phyloP scores from a whole-genome alignment of 2,888 invertebrate species.

The Sacculina carcini region DNA sequence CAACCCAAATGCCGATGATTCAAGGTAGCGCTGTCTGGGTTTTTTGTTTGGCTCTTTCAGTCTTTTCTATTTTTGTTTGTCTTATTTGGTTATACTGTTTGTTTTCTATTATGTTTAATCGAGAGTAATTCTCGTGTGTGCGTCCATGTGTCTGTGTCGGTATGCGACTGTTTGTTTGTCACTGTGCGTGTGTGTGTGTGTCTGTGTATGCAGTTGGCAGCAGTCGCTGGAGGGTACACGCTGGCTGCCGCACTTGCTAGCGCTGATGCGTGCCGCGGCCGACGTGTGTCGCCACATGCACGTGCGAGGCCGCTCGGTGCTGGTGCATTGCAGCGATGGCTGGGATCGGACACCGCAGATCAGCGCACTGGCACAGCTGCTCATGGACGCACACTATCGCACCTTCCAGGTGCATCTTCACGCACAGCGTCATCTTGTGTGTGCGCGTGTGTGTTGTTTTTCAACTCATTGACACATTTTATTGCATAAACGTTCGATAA shows the following conservation, averaged over 20 bases:
- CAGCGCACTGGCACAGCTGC: conserved; percentile 65
- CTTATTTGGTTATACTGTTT: no score
- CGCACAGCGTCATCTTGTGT: no score
- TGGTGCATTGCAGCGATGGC: conserved; percentile 95
- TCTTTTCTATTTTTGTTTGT: no score
- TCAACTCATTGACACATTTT: no score
- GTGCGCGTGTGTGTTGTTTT: no score
- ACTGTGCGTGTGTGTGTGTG: not conserved
- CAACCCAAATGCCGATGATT: conserved; percentile 48
- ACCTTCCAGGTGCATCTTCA: conserved; percentile 58
- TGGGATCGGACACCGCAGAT: conserved; percentile 98
- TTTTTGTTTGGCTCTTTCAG: not conserved
- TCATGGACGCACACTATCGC: conserved; percentile 80
- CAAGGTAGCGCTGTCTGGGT: conserved; percentile 29
- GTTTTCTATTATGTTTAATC: no score
- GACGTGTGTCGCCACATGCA: conserved; percentile 54
- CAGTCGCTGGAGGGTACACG: conserved; percentile 62
- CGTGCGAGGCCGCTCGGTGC: conserved; percentile 54
- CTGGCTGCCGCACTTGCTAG: conserved; percentile 74
- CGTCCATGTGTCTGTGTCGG: no score
- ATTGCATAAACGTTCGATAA: no score
- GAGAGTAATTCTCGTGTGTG: no score
- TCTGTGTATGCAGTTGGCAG: conserved; percentile 37
- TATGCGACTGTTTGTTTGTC: no score
- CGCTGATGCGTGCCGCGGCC: conserved; percentile 50